A percentile compares a stretch with the other conserved stretches of the same genome.
These are phyloP conservation scores for Drosophila tanythrix DNA, from an alignment of 2,888 invertebrate genomes.

Conservation along the genomic window DNA sequence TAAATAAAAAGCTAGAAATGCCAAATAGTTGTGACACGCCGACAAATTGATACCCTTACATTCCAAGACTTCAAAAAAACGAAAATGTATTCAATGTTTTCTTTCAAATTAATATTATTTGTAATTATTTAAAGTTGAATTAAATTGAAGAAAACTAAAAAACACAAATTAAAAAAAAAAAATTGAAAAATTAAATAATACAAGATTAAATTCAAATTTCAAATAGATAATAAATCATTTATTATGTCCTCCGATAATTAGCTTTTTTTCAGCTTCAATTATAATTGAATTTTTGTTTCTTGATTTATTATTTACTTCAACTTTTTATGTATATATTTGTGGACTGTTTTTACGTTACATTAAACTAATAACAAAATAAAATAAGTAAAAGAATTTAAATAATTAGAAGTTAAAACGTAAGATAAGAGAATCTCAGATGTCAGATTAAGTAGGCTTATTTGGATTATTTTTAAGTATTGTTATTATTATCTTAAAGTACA, in stretches of 20 bases:
- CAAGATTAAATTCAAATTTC: background rate
- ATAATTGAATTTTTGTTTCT: background rate
- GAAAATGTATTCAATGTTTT: too few species aligned
- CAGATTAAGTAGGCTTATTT: background rate
- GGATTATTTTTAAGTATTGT: background rate
- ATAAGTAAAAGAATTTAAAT: background rate
- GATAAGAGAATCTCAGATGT: background rate
- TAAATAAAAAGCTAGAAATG: constrained; percentile 66
- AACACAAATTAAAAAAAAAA: background rate
- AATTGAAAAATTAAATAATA: fast-evolving
- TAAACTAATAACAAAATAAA: background rate
- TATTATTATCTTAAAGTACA: background rate
- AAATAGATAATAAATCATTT: background rate
- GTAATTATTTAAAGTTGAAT: background rate
- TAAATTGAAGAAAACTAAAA: background rate
- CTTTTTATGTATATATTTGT: background rate
- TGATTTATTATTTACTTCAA: background rate
- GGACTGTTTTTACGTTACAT: fast-evolving
- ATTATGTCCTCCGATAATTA: background rate
- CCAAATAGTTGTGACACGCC: background rate
- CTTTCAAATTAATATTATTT: background rate
- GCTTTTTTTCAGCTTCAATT: background rate
- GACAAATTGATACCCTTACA: background rate
- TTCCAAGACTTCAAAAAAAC: fast-evolving
- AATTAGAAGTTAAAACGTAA: background rate